Base-by-base conservation (phyloP, 2,888 invertebrate species). In the Nasonovia ribisnigri region DNA sequence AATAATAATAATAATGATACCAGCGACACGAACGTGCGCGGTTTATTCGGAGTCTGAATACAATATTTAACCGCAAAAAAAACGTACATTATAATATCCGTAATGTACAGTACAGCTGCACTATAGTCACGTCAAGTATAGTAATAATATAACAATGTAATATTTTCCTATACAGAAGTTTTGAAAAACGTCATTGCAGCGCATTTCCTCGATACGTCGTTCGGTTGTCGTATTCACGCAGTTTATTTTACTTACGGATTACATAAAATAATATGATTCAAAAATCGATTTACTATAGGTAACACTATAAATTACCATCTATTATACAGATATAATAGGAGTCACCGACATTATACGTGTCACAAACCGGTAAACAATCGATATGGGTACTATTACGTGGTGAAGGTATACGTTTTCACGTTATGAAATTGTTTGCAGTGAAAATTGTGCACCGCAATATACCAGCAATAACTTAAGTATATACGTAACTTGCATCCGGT, bases 1-100 rank as follows among this genome's bases (percentile, higher is more conserved):
- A 54, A 54, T 54, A 54, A 54, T 20, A 48, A 48, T 77, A 36
- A 77, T 77, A 48, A 84, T 51, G 48, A 54, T 42, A 48, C 26
- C 48, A 42, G 77, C 48, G 90, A 90, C 57, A 48, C 67, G 90
- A n/a, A 46, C 77, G 77, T 13, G 29, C 36, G 42, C 57, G 88
- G 36, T 42, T 88, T 29, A 48, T 29, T 36, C 36, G 36, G 77
- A 77, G 16, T 36, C 67, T 77, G 67, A 20, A 77, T 77, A 20
- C 20, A 20, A 54, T 20, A 54, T 77, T 36, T 77, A 77, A 77
- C 77, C 77, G 77, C 77, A 77, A 77, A 77, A 36, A 77, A 13
- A 67, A n/a, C 54, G 54, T 24, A 57, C 26, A 46, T 11, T 46
- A 77, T 13, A 20, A 36, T 36, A 24, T 77, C 36, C 8, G 36